Evolutionary conservation across 2,888 invertebrate genomes (phyloP).

Genomic region (Eugnorisma glareosa): DNA sequence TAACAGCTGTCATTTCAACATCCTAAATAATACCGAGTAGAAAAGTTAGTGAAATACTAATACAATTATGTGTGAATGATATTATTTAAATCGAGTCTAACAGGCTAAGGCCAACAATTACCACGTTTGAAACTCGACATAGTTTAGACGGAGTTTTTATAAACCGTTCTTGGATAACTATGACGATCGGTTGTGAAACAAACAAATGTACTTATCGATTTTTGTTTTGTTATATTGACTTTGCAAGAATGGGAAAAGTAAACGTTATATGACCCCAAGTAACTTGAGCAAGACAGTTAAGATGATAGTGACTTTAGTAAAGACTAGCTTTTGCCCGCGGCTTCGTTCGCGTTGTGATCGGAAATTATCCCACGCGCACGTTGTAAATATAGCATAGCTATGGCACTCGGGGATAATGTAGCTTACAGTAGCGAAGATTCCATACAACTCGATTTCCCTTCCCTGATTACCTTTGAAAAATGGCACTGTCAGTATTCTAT

Average conservation of each 20-base stretch:
- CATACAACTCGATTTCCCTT: too few species aligned
- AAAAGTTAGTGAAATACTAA: slow-evolving; percentile 26
- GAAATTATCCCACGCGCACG: too few species aligned
- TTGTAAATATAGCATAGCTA: too few species aligned
- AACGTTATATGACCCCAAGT: background rate
- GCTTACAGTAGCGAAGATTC: too few species aligned
- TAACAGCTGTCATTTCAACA: slow-evolving; percentile 23
- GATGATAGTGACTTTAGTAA: background rate
- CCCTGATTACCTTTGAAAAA: too few species aligned
- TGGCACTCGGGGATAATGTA: too few species aligned
- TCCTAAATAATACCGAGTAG: background rate
- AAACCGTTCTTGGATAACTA: slow-evolving; percentile 25
- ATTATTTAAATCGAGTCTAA: slow-evolving; percentile 45
- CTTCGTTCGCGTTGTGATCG: too few species aligned
- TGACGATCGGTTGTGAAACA: slow-evolving; percentile 21
- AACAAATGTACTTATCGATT: slow-evolving; percentile 4
- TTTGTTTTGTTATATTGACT: background rate
- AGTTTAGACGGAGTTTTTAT: slow-evolving; percentile 48
- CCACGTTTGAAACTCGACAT: slow-evolving; percentile 38
- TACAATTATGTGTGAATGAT: slow-evolving; percentile 42
- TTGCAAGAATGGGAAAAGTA: background rate
- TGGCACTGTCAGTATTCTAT: too few species aligned
- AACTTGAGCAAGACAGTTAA: background rate
- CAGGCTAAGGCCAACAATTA: slow-evolving; percentile 48
- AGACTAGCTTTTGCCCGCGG: too few species aligned